Evolutionary conservation across 2,888 invertebrate species (phyloP), one percentile per base, ranked within the genome.

Genomic region (Synergus japonicus): DNA sequence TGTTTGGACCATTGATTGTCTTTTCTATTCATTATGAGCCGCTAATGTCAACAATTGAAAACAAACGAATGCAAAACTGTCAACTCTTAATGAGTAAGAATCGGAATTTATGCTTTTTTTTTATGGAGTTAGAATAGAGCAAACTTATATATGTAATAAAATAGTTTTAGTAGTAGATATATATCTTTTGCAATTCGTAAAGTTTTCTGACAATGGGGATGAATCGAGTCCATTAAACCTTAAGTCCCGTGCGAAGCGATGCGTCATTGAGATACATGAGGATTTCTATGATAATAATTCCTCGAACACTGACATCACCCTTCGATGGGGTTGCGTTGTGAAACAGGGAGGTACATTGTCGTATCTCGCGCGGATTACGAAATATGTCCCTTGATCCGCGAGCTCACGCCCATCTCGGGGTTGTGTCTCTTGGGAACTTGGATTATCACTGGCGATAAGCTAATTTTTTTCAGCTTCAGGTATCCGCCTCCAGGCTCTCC

Each of bases 161-260:
- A n/a, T 54, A n/a, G n/a, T 54, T 5, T 49, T n/a, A 54, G 54
- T 12, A 8, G 15, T 7, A n/a, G 54, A n/a, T 54, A 54, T 54
- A 54, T 9, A 22, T 18, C 12, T 60, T 10, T 18, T 12, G 12
- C 12, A 60, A 22, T 60, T 22, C 60, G 1, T 12, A 5, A 22
- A 60, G 22, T 60, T 22, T 22, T 60, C 12, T 60, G 18, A 60
- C 12, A 60, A 8, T 10, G 60, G 60, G 60, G 22, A 9, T 22
- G 60, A 22, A 22, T 60, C 60, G 12, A 60, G 60, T 60, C 22
- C 60, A 60, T 60, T 60, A 60, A 60, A 22, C 18, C 22, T 84
- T 91, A 91, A 92, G 91, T 91, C 92, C 90, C 92, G 91, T 92
- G 92, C 87, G 91, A 92, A 92, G 88, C 89, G 91, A 91, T 92